Conservation (phyloP, 2,113 vertebrate species). For the Myiozetetes cayanensis region DNA sequence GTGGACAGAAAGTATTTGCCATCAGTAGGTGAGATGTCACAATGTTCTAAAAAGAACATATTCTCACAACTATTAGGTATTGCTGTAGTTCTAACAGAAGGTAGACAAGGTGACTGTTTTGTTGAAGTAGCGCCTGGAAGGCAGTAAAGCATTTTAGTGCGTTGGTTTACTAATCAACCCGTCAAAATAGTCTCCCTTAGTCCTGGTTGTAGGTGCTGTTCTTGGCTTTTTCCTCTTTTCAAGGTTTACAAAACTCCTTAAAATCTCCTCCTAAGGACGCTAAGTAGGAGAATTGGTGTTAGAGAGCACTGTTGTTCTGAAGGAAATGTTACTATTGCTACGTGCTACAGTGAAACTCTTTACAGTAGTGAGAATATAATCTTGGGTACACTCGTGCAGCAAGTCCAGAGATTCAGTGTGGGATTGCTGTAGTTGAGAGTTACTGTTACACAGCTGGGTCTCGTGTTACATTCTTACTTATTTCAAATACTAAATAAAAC, state of each 20-base stretch:
- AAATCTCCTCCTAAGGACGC: neutral
- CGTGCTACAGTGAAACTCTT: neutral
- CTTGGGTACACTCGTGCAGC: neutral
- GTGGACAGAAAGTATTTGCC: neutral
- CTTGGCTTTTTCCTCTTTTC: neutral
- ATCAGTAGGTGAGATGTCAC: neutral
- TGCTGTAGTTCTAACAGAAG: neutral
- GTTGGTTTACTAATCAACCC: neutral
- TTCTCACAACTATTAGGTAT: fast-evolving
- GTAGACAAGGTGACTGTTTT: neutral
- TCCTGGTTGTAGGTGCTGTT: neutral
- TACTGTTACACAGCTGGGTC: neutral
- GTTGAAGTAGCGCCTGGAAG: neutral
- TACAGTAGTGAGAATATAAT: fast-evolving
- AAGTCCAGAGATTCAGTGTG: neutral
- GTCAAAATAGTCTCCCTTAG: neutral
- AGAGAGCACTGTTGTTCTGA: neutral
- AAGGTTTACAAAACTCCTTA: neutral
- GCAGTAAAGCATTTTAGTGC: neutral
- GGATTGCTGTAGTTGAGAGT: neutral
- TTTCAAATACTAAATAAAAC: neutral
- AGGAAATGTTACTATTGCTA: neutral
- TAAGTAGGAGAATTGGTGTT: neutral
- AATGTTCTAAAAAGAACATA: neutral
- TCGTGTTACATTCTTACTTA: neutral